Conservation (phyloP, 2,888 invertebrate genomes). For the Brachycybe producta region DNA sequence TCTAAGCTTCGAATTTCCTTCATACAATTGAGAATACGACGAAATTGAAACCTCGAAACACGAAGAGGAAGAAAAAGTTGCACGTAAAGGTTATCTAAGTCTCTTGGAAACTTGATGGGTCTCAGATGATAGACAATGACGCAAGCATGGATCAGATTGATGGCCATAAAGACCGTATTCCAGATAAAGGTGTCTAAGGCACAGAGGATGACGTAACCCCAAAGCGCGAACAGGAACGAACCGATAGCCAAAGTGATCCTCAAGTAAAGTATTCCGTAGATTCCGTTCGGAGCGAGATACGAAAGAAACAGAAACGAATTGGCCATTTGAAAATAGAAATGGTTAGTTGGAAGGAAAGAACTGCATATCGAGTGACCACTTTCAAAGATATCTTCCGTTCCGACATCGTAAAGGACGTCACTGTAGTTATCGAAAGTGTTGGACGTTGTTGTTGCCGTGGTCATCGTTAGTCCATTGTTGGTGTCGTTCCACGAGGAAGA, state of each 20-base stretch:
- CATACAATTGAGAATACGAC: conserved; percentile 66
- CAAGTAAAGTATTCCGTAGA: conserved; percentile 62
- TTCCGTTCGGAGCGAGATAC: conserved; percentile 64
- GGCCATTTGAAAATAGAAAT: conserved; percentile 73
- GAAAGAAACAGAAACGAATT: conserved; percentile 69
- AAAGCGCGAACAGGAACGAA: conserved; percentile 62
- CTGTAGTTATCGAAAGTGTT: no score
- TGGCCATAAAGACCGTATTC: conserved; percentile 63
- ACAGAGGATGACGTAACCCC: conserved; percentile 70
- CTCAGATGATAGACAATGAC: conserved; percentile 62
- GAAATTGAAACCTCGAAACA: conserved; percentile 67
- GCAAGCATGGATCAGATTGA: conserved; percentile 65
- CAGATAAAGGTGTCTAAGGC: conserved; percentile 48
- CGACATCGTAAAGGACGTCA: no score
- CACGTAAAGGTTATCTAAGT: conserved; percentile 68
- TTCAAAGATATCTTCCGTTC: no score
- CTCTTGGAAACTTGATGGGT: conserved; percentile 65
- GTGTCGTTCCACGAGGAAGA: no score
- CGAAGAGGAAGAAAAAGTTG: conserved; percentile 69
- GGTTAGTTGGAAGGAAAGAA: conserved; percentile 38
- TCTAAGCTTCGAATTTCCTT: conserved; percentile 62
- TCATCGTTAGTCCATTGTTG: no score
- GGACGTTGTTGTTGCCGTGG: no score
- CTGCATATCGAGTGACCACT: not conserved
- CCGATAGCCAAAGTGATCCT: conserved; percentile 61